These are phyloP conservation scores for Caenorhabditis sp. DNA, from an alignment of 2,888 invertebrate genomes.

Conservation along the genomic window DNA sequence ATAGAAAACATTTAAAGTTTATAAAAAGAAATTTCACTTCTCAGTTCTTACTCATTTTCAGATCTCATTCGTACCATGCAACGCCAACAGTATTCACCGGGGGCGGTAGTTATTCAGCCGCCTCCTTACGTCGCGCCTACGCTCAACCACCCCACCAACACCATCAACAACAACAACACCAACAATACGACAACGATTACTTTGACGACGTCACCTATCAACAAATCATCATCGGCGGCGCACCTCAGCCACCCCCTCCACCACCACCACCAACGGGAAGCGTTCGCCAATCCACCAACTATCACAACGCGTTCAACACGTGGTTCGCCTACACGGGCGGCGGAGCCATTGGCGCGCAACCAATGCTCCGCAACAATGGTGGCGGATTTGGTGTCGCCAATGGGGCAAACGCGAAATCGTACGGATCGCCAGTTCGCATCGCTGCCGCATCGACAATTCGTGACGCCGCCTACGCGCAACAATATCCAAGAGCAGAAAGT, in stretches of 20 bases:
- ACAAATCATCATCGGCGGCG: constrained; percentile 5
- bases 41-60: constrained; percentile 3
- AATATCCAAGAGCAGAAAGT: constrained; percentile 7
- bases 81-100: constrained; percentile 23
- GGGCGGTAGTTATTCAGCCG: constrained; percentile 37
- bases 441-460: constrained; percentile 31
- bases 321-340: constrained; percentile 63
- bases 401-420: constrained; percentile 3
- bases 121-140: constrained; percentile 28
- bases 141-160: too few relatives aligned
- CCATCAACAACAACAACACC: too few relatives aligned
- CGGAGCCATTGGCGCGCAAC: constrained; percentile 46
- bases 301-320: constrained; percentile 65
- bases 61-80: constrained; percentile 42
- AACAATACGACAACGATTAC: constrained; percentile 7
- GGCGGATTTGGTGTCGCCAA: constrained; percentile 3
- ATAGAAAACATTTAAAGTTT: too few relatives aligned
- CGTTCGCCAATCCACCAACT: constrained; percentile 41
- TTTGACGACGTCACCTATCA: constrained; percentile 9
- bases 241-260: constrained; percentile 8
- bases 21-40: too few relatives aligned
- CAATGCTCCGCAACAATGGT: constrained; percentile 14
- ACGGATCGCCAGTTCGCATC: constrained; percentile 38
- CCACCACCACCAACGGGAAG: constrained; percentile 9
- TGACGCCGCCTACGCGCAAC: constrained; percentile 13